Evolutionary conservation across 2,113 vertebrate species (phyloP), one percentile per base, ranked within the genome.

Genomic region (Rhagologus leucostigma): DNA sequence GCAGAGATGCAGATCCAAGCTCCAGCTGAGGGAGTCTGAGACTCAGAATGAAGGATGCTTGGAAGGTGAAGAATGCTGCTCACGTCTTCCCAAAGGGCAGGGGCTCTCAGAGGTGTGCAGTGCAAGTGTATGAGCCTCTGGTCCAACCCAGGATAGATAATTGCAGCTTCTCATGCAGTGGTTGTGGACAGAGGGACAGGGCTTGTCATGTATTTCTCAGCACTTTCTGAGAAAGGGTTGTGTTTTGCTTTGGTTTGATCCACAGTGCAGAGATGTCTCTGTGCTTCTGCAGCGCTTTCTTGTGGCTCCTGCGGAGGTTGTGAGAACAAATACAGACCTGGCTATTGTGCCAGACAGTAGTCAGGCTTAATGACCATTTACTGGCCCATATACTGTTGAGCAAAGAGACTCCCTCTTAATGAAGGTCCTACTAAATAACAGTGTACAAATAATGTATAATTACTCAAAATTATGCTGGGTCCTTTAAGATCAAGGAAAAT

Each of bases 321-420:
- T 63, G 71, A 49, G 52, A 77, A 88, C 35, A 73, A 90, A 80
- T 37, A 67, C 33, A 77, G 65, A 90, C 68, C 55, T 88, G 3
- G 3, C 57, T 68, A 5, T 57, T 92, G 83, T 75, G 75, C 74
- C 91, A 89, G 65, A 30, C 42, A 44, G 20, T 29, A 87, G 64
- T 57, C 81, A 93, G 78, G 47, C 63, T 92, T 93, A 93, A 90
- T 75, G 86, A 90, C 68, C 79, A 41, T 59, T 79, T 90, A 65
- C 47, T 91, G 81, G 62, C 42, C 32, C 55, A 29, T 26, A 82
- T 35, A 30, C 57, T 65, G 44, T 10, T 87, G 57, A 85, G 89
- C 84, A 93, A 92, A 89, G 59, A 94, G 75, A 78, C 23, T 96
- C 76, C 59, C 33, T 90, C 59, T 78, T 93, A 93, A 96, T 94